Evolutionary conservation across 2,797 vertebrate species (phyloP), one percentile per base, ranked within the genome.

Genomic region (Bryconaethiops microstoma): DNA sequence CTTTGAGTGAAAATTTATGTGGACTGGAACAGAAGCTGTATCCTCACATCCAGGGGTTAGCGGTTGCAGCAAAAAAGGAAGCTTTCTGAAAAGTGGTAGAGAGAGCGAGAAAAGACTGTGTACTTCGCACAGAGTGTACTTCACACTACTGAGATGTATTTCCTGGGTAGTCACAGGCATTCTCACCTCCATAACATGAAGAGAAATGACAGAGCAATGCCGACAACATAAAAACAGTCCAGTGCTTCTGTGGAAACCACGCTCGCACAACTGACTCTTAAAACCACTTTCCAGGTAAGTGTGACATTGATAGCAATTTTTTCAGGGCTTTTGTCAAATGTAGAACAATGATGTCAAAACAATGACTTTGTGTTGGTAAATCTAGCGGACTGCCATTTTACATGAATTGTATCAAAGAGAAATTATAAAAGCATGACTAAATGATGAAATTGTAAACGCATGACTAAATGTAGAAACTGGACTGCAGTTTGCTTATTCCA

Each of bases 111-210:
- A 29, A 75, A 42, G 7, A 14, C n/a, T n/a, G 19, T 14, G 5
- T 14, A 5, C 29, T 42, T 7, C 59, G 42, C 39, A 2, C 71
- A 42, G 7, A 14, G 19, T 14, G 5, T 14, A 5, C 29, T 42
- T 7, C 59, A 52, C 39, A 2, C 71, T 45, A 2, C 62, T 5
- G 65, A 76, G 55, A 45, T 1, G 0, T 35, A 79, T 81, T 86
- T 86, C 85, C 85, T 86, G 83, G 76, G 54, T 4, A 10, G 42
- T 48, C n/a, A 48, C 23, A 14, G 50, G 12, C 48, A 8, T 71
- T 73, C 19, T 72, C 17, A 0, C 55, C 48, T 39, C 23, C 21
- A 39, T n/a, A 35, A 71, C 60, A 0, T 16, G 5, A 19, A 5
- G 13, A 23, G 78, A 57, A 48, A 57, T 74, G 17, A 72, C 21